Percentiles rank a stretch among this genome's conserved stretches.
These are phyloP conservation scores for Mastacembelus armatus DNA, from an alignment of 2,797 vertebrate species.

Conservation along the genomic window DNA sequence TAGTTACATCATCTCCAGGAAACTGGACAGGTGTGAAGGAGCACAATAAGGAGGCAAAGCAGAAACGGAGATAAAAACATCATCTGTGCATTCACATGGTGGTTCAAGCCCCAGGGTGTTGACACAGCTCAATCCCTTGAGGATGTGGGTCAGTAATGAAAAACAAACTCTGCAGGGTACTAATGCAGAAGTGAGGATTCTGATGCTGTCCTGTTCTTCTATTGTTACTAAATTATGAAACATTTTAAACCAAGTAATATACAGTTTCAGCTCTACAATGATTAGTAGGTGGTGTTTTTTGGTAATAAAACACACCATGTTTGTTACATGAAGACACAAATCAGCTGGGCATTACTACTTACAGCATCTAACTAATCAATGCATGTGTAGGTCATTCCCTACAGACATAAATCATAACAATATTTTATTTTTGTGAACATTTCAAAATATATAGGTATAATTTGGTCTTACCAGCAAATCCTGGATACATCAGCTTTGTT, in stretches of 20 bases:
- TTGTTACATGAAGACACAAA: background rate
- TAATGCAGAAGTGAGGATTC: slow-evolving; percentile 29
- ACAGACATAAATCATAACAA: background rate
- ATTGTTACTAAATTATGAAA: background rate
- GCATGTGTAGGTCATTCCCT: background rate
- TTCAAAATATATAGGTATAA: too few species aligned
- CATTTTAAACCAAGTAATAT: background rate
- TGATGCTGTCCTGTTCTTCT: background rate
- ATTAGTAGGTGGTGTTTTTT: background rate
- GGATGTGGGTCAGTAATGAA: slow-evolving; percentile 48
- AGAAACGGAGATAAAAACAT: slow-evolving; percentile 38
- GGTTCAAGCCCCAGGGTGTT: slow-evolving; percentile 30
- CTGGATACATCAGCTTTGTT: background rate
- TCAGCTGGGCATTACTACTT: background rate
- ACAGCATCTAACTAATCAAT: background rate
- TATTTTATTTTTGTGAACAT: background rate
- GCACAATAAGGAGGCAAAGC: slow-evolving; percentile 21
- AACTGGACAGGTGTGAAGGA: slow-evolving; percentile 44
- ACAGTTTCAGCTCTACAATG: background rate
- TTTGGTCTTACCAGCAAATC: background rate
- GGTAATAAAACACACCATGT: background rate
- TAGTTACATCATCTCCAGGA: slow-evolving; percentile 44
- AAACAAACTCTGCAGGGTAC: slow-evolving; percentile 44
- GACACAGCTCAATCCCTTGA: slow-evolving; percentile 37
- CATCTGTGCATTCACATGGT: slow-evolving; percentile 44